phyloP scores from a whole-genome alignment of 2,888 invertebrate species.

The Cantharis rufa region DNA sequence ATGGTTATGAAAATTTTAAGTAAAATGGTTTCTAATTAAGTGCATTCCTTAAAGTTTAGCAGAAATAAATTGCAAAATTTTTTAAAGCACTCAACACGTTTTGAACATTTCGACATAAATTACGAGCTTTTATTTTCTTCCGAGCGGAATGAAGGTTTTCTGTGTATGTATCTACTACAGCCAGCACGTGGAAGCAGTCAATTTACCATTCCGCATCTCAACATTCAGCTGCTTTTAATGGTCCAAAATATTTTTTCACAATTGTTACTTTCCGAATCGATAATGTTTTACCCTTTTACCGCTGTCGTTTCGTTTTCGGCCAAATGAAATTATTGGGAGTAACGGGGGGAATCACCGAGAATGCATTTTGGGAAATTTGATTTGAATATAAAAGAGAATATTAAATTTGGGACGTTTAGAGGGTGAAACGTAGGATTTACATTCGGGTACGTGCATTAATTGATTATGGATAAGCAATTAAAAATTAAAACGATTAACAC shows the following conservation, averaged over 20 bases:
- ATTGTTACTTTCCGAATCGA: background rate
- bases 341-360: background rate
- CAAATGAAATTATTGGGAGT: background rate
- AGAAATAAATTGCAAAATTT: constrained; percentile 9
- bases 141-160: constrained; percentile 2
- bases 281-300: background rate
- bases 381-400: background rate
- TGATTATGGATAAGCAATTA: background rate
- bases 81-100: constrained; percentile 14
- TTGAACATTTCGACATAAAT: constrained; percentile 21
- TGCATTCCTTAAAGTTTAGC: background rate
- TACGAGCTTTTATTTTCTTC: constrained; percentile 20
- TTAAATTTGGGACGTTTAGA: background rate
- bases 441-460: background rate
- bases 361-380: background rate
- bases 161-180: background rate
- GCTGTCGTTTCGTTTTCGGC: background rate
- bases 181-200: constrained; percentile 29
- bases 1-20: background rate
- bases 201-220: constrained; percentile 20
- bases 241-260: constrained; percentile 25
- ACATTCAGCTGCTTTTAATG: constrained; percentile 24
- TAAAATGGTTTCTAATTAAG: background rate
- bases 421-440: background rate
- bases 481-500: background rate